Base-by-base conservation (phyloP, 2,888 invertebrate genomes). In the Ormyrus thymus region DNA sequence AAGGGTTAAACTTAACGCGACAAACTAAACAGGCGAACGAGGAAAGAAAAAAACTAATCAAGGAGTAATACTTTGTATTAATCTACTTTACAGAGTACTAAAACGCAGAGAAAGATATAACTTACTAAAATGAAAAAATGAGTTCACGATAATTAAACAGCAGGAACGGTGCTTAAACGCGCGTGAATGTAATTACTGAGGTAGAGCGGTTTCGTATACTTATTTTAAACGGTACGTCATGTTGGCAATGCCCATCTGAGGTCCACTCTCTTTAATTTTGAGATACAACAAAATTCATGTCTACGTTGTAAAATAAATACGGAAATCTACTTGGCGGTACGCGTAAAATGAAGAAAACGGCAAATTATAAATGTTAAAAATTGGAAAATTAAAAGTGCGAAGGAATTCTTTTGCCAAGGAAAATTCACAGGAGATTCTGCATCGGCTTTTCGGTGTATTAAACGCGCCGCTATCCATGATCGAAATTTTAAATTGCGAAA, bases 191-290 rank as follows among this genome's bases (percentile, higher is more conserved):
- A 79, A 70, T 74, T 66, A 62, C 50, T 86, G 88, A 88, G 88
- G 86, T 89, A 88, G 87, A 87, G 83, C 84, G 85, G 85, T 86
- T 87, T 85, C 85, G 86, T 87, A 87, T 87, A 87, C 86, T 82
- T 82, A 82, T 80, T 79, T 81, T 53, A 66, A 75, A 82, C 65
- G 76, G 78, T 78, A 81, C 77, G 81, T 83, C 72, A 83, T 80
- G 80, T 76, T 77, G 74, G 74, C 78, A 74, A 81, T 81, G 76
- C 80, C 76, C 79, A 70, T 81, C 15, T 51, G 58, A 77, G 66
- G 43, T 81, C 43, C 59, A 79, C 64, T 73, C 59, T 70, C 29
- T 51, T 45, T 45, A 45, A 71, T 15, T 13, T 45, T 64, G 4
- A 7, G 13, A 50, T 59, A 51, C 43, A 43, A 29, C 8, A 15